Base-by-base conservation (phyloP, 2,888 invertebrate species). In the Epinotia nisella region DNA sequence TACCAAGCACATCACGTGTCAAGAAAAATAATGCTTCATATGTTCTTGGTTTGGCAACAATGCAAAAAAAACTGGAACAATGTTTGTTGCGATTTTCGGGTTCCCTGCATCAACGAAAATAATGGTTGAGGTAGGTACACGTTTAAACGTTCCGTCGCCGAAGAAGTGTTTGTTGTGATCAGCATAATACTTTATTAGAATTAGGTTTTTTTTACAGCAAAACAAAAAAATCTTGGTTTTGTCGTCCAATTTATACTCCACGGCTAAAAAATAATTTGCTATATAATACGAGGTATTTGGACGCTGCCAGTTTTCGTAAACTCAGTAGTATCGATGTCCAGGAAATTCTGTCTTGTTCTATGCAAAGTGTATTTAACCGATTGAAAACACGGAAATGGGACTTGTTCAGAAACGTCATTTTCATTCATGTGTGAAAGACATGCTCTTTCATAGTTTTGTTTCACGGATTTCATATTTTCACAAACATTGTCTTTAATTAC, bases 381-480 rank as follows among this genome's bases (percentile, higher is more conserved):
- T 55, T 13, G 13, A 67, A 53, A 53, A 53, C 35, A 65, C 35
- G 64, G 64, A 62, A 45, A 62, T 62, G 45, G 13, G 61, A 62
- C 64, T 53, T 65, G 29, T 35, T 65, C 53, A n/a, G 53, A 53
- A 56, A 17, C 41, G 67, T 56, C 24, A 29, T 29, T 58, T 70
- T 70, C 62, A 55, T 55, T 39, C 21, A 70, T 29, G 56, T 56
- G 41, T 56, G 53, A 41, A n/a, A 70, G 41, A 24, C 39, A 29
- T 49, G 56, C 24, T 64, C 45, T 70, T 64, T 70, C 64, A 49
- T 49, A 70, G 35, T 49, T 59, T 59, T 49, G 41, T 56, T 70
- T 70, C 45, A 70, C 64, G 41, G 70, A 55, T 70, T 55, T 45
- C 70, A 70, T 62, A 62, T 61, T 70, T 62, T 62, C 10, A 61